Evolutionary conservation across 2,797 vertebrate genomes (phyloP), one percentile per base, ranked within the genome.

Genomic region (Periophthalmus magnuspinnatus): DNA sequence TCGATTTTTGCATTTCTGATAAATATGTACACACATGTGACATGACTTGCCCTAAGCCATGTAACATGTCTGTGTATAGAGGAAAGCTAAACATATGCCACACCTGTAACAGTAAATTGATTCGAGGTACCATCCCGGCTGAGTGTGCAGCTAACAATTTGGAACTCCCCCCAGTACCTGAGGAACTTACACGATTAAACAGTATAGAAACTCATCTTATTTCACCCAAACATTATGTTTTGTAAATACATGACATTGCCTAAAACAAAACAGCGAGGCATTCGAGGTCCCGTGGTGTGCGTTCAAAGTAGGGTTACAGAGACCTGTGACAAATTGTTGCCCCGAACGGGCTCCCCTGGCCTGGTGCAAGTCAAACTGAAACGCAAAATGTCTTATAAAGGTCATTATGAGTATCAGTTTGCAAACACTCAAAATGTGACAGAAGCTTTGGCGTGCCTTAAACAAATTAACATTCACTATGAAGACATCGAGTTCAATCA

Each of bases 401-500:
- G 61, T 1, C 61, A 64, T 28, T 64, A 47, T 17, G 38, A 64
- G 3, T 22, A 24, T 47, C 22, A 47, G 4, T 64, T 47, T 62
- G 60, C 45, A 2, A 19, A 41, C 7, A 41, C 60, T 22, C 0
- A 13, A 17, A 9, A 41, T n/a, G 8, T 61, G 33, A 38, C 2
- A 22, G 8, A 38, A 22, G 59, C 59, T 19, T 24, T 63, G 21
- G 6, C 0, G 0, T 64, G 41, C 5, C 14, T 64, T 0, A 64
- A 47, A 13, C 2, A 8, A 3, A 16, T 16, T 5, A 64, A 47
- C 22, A 21, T 22, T 1, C 22, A 22, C 3, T 65, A 33, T 32
- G n/a, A 65, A 28, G 47, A 69, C 14, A 13, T 60, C 6, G n/a
- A 61, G 1, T 69, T 61, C 13, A 69, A 61, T 34, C 19, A 52